Percentiles rank a stretch among this genome's conserved stretches.
These are phyloP conservation scores for Dendronephthya gigantea DNA, from an alignment of 64 coral and sea anemone genomes.

Conservation along the genomic window DNA sequence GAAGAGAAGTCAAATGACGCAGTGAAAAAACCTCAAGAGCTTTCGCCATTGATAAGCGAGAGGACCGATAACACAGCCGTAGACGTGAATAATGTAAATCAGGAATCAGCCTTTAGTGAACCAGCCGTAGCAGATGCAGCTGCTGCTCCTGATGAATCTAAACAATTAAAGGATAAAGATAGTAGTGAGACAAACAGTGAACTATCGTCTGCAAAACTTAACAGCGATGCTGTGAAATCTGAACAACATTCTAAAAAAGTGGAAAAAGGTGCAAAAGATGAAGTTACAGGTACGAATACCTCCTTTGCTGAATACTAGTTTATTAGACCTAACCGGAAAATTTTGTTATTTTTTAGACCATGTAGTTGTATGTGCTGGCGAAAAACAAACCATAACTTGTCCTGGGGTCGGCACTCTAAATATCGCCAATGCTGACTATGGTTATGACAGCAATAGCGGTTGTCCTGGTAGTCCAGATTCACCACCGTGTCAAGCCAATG, in stretches of 20 bases:
- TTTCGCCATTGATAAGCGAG: neutral
- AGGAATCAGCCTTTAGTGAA: neutral
- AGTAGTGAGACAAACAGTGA: neutral
- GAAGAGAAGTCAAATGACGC: neutral
- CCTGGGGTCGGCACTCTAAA: neutral
- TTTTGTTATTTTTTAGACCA: neutral
- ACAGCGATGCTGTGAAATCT: neutral
- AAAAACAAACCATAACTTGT: constrained; percentile 2
- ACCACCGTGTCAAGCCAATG: neutral
- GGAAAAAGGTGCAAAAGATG: neutral
- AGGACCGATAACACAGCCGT: neutral
- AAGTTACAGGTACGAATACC: too few relatives aligned
- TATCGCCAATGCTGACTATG: neutral
- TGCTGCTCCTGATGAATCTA: neutral
- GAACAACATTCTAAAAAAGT: neutral
- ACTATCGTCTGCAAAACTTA: neutral
- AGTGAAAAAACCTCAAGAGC: neutral
- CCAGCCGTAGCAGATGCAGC: neutral
- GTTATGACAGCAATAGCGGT: neutral
- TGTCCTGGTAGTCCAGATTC: neutral
- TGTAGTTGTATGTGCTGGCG: neutral
- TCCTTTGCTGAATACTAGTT: too few relatives aligned
- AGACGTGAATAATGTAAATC: neutral
- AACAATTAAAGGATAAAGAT: neutral
- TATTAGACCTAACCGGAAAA: too few relatives aligned